Evolutionary conservation across 64 coral and sea anemone genomes (phyloP).

Genomic region (Anthopleura sola): DNA sequence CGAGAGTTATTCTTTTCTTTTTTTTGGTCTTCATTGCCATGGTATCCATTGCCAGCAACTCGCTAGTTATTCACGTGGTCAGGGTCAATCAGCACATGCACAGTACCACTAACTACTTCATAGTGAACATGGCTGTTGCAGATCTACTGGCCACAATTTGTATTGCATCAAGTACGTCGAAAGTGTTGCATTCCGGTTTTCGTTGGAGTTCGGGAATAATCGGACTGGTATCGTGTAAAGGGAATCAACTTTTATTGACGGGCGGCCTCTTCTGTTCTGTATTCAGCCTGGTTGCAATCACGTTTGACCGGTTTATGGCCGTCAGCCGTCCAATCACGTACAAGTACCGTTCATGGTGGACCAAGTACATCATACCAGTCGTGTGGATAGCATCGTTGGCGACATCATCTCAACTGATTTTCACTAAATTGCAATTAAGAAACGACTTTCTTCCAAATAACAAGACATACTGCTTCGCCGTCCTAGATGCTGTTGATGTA

Average conservation of each 20-base stretch:
- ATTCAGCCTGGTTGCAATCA: conserved; percentile 32
- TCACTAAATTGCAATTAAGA: background rate
- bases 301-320: conserved; percentile 29
- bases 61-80: conserved; percentile 18
- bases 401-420: background rate
- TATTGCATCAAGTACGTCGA: background rate
- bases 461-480: background rate
- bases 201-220: background rate
- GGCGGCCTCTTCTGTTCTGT: background rate
- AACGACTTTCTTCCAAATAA: background rate
- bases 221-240: conserved; percentile 5
- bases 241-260: background rate
- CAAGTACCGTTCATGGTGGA: conserved; percentile 14
- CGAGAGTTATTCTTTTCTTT: background rate
- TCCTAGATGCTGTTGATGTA: background rate
- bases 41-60: background rate
- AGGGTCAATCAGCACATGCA: conserved; percentile 16
- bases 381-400: conserved; percentile 16
- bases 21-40: background rate
- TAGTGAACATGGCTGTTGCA: conserved; percentile 13
- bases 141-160: background rate
- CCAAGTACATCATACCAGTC: conserved; percentile 10
- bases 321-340: conserved; percentile 25
- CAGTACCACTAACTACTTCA: background rate
- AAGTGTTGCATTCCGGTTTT: no score